Evolutionary conservation across 2,797 vertebrate species (phyloP).

Genomic region (Pempheris klunzingeri): DNA sequence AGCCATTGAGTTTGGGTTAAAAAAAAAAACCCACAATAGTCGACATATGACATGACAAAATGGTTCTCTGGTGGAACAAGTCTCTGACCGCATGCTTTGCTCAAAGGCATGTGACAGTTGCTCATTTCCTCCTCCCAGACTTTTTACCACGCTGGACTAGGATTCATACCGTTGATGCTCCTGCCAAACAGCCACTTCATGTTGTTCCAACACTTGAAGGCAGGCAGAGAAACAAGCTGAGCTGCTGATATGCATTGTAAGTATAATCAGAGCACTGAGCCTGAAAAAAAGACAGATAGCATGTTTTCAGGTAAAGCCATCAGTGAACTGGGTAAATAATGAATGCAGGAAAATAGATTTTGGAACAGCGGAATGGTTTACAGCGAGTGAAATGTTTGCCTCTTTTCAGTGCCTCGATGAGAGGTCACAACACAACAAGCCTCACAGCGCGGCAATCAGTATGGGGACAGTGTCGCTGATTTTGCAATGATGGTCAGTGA

Average conservation of each 20-base stretch:
- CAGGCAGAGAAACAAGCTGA: slow-evolving; percentile 4
- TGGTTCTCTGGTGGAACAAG: slow-evolving; percentile 2
- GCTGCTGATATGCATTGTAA: neutral
- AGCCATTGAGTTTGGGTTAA: no score
- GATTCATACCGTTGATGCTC: slow-evolving; percentile 8
- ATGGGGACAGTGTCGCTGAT: slow-evolving; percentile 3
- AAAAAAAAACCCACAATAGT: neutral
- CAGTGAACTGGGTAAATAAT: slow-evolving; percentile 29
- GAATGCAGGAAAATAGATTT: slow-evolving; percentile 38
- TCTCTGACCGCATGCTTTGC: slow-evolving; percentile 26
- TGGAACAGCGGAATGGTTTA: slow-evolving; percentile 18
- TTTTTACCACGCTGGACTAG: neutral
- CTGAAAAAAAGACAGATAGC: neutral
- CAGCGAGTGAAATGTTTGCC: slow-evolving; percentile 31
- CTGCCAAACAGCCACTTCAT: slow-evolving; percentile 7
- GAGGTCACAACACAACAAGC: slow-evolving; percentile 35
- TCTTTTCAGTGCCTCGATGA: slow-evolving; percentile 28
- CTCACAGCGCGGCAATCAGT: slow-evolving; percentile 41
- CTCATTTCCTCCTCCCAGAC: neutral
- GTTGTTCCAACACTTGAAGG: slow-evolving; percentile 8
- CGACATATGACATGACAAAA: slow-evolving; percentile 15
- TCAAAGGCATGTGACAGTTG: slow-evolving; percentile 12
- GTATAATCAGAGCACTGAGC: neutral
- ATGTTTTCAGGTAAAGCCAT: slow-evolving; percentile 5
- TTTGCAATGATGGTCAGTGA: slow-evolving; percentile 40